phyloP scores from a whole-genome alignment of 2,113 vertebrate genomes.

The Arizona elegans region DNA sequence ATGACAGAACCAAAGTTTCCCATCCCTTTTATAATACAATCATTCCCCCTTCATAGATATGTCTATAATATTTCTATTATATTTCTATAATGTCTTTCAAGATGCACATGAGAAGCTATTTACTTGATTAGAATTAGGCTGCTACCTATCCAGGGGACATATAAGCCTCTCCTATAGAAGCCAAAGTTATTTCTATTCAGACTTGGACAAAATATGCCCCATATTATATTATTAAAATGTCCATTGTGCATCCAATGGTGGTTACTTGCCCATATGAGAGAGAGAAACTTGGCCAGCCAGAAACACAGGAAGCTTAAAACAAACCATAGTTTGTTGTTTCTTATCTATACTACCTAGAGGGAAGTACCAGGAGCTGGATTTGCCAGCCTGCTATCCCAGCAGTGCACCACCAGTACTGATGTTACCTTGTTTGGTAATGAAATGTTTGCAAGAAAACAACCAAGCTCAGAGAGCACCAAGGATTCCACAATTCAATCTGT shows the following conservation, averaged over 20 bases:
- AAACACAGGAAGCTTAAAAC: background rate
- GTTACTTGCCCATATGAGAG: background rate
- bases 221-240: background rate
- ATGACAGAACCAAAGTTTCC: background rate
- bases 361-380: background rate
- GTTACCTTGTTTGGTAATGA: background rate
- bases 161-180: background rate
- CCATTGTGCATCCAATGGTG: background rate
- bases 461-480: background rate
- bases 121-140: background rate
- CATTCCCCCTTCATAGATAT: background rate
- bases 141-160: background rate
- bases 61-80: background rate
- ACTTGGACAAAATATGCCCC: background rate
- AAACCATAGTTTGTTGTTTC: background rate
- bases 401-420: background rate
- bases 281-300: background rate
- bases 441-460: background rate
- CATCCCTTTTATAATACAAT: background rate
- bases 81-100: background rate
- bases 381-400: background rate
- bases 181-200: background rate
- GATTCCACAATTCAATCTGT: background rate
- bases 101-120: background rate
- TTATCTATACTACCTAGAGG: background rate